Evolutionary conservation across 2,888 invertebrate species (phyloP).

Genomic region (Unio delphinus): DNA sequence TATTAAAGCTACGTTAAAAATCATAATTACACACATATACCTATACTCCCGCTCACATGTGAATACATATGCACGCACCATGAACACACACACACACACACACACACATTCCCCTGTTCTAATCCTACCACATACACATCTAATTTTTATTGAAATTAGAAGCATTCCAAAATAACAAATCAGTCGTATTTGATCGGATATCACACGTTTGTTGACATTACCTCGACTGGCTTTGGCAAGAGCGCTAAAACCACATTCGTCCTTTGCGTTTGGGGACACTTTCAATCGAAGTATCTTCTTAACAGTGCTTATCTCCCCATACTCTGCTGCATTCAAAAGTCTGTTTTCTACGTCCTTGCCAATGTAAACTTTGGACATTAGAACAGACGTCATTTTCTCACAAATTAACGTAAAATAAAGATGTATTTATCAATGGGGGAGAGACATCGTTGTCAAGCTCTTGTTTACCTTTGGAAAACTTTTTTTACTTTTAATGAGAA

Average conservation of each 20-base stretch:
- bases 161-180: too few relatives aligned
- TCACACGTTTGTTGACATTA: constrained; percentile 6
- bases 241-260: constrained; percentile 47
- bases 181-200: too few relatives aligned
- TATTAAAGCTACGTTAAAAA: too few relatives aligned
- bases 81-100: too few relatives aligned
- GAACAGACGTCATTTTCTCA: constrained; percentile 20
- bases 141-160: too few relatives aligned
- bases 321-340: constrained; percentile 46
- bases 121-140: too few relatives aligned
- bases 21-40: too few relatives aligned
- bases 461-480: constrained; percentile 35
- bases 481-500: constrained; percentile 3
- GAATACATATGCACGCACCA: too few relatives aligned
- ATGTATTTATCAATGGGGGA: not conserved
- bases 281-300: constrained; percentile 55
- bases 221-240: constrained; percentile 47
- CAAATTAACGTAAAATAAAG: not conserved
- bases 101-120: too few relatives aligned
- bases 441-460: constrained; percentile 35
- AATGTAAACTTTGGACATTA: constrained; percentile 47
- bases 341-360: constrained; percentile 48
- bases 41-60: too few relatives aligned
- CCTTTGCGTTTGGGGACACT: constrained; percentile 44
- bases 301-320: constrained; percentile 55